These are phyloP conservation scores for Okamejei kenojei DNA, from an alignment of 2,797 vertebrate species.

Conservation along the genomic window DNA sequence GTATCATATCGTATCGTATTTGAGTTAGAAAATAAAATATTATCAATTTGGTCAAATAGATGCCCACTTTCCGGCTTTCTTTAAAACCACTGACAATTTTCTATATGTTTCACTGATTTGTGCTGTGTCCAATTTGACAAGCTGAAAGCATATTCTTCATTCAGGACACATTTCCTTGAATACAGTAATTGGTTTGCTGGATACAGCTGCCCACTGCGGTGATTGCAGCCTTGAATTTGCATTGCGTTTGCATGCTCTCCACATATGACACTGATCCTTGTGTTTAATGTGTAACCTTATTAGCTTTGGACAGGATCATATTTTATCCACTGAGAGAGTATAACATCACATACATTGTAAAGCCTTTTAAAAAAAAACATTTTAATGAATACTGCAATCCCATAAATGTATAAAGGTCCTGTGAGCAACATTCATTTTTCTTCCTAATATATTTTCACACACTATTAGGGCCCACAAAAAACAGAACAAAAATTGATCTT, in stretches of 20 bases:
- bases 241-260: slow-evolving; percentile 15
- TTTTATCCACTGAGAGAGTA: background rate
- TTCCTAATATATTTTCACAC: background rate
- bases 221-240: slow-evolving; percentile 29
- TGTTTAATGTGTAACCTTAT: slow-evolving; percentile 30
- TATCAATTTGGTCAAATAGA: background rate
- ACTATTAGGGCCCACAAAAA: background rate
- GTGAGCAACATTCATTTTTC: slow-evolving; percentile 12
- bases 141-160: background rate
- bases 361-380: background rate
- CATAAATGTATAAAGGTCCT: slow-evolving; percentile 22
- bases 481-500: slow-evolving; percentile 7
- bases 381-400: slow-evolving; percentile 6
- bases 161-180: background rate
- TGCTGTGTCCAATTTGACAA: background rate
- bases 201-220: background rate
- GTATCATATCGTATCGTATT: no score
- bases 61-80: background rate
- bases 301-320: slow-evolving; percentile 26
- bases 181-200: slow-evolving; percentile 30
- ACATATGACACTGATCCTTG: background rate
- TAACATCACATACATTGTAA: slow-evolving; percentile 14
- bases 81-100: background rate
- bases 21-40: background rate
- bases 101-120: background rate